Evolutionary conservation across 2,113 vertebrate species (phyloP).

Genomic region (Potamarius usumacintae): DNA sequence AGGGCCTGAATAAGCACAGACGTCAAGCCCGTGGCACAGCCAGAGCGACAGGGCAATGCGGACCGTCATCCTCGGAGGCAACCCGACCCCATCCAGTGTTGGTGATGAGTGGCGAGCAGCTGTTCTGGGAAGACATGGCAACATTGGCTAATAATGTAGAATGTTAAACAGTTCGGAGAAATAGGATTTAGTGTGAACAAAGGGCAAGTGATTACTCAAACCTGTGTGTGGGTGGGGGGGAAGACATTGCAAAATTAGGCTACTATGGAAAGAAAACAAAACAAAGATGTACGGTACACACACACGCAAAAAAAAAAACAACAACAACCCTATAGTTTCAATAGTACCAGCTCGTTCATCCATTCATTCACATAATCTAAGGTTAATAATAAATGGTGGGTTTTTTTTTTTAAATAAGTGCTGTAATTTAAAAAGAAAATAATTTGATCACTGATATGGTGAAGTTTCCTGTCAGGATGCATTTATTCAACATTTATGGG

Average conservation of each 20-base stretch:
- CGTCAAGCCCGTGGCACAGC: conserved; percentile 28
- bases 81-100: conserved; percentile 38
- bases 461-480: background rate
- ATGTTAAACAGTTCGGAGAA: background rate
- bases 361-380: background rate
- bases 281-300: background rate
- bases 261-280: background rate
- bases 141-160: conserved; percentile 3
- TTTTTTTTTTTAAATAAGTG: no score
- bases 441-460: no score
- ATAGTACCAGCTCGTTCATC: background rate
- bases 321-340: no score
- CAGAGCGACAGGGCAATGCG: conserved; percentile 33
- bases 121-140: background rate
- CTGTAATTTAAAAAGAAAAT: no score
- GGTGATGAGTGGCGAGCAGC: conserved; percentile 10
- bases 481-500: background rate
- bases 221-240: background rate
- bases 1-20: conserved; percentile 72
- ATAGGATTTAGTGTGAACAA: background rate
- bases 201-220: conserved; percentile 10
- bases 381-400: background rate
- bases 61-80: conserved; percentile 27
- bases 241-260: background rate
- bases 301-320: background rate